Evolutionary conservation across 2,113 vertebrate species (phyloP), one percentile per base, ranked within the genome.

Genomic region (Columba livia): DNA sequence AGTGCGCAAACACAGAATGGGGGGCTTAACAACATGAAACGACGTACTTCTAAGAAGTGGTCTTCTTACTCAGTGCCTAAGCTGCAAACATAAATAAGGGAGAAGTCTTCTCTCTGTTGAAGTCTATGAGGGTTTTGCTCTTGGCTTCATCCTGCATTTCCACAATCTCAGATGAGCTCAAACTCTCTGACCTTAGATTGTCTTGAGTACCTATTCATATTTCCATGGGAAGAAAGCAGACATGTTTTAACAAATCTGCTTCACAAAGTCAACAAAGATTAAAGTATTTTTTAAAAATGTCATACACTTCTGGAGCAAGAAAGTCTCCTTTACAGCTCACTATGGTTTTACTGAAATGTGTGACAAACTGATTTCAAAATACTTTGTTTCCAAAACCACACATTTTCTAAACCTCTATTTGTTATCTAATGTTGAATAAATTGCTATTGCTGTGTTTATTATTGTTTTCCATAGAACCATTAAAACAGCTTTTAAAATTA

Each of bases 391-490:
- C 70, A 93, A 66, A 92, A 90, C 50, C 20, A 48, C 36, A 28
- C 18, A 54, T 91, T 93, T 96, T 79, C 54, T 90, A 95, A 97
- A 48, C 19, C 15, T 74, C 1, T 5, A 72, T 78, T 94, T 95
- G 25, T 58, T 89, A 62, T 34, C 79, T 95, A 62, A 66, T 84
- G 54, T 26, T 88, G 89, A 92, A 84, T 4, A 90, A 91, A 47
- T 47, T 19, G 8, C 44, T 47, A 90, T 40, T 42, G 25, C 32
- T 87, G 18, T 64, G n/a, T 77, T 84, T 92, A 44, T 88, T 85
- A 17, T 47, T 91, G 58, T 65, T 47, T 66, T 91, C 6, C 38
- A 58, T 5, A 75, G 32, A 12, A 86, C 7, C 32, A 61, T 62
- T 17, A 62, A 11, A 94, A 84, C 17, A 51, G 8, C 7, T 81